phyloP scores from a whole-genome alignment of 1,140 invertebrate species.

The Trachymyrmex cornetzi region DNA sequence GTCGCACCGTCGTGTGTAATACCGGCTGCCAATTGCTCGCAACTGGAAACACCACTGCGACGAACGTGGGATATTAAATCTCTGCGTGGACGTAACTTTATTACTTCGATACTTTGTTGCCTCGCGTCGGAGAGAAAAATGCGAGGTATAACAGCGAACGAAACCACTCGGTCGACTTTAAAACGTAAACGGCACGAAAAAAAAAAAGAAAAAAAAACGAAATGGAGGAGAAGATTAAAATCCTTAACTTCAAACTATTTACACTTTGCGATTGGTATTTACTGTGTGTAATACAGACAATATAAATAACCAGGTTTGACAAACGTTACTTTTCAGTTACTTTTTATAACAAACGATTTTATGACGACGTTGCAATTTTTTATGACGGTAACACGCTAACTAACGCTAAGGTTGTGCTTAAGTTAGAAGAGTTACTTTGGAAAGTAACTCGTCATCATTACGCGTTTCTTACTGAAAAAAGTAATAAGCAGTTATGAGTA shows the following conservation, averaged over 20 bases:
- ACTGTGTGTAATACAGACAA: not conserved
- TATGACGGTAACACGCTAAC: no score
- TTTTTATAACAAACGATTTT: no score
- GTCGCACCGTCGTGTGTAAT: conserved; percentile 28
- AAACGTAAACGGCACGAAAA: not conserved
- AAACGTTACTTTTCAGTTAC: no score
- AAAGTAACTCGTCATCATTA: no score
- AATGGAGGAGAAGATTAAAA: not conserved
- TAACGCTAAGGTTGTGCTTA: no score
- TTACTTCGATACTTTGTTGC: conserved; percentile 43
- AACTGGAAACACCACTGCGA: conserved; percentile 52
- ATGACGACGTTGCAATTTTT: no score
- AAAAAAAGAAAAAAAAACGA: not conserved
- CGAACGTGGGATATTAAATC: conserved; percentile 59
- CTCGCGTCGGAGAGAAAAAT: conserved; percentile 4
- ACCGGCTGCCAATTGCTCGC: conserved; percentile 53
- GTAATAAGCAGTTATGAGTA: no score
- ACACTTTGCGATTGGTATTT: not conserved
- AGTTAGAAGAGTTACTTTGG: no score
- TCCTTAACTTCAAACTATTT: not conserved
- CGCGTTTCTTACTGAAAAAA: no score
- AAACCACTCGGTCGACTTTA: conserved; percentile 25
- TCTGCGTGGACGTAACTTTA: conserved; percentile 36
- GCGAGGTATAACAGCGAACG: not conserved
- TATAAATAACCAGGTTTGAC: not conserved